Base-by-base conservation (phyloP, 2,797 vertebrate species). In the Danio aesculapii region DNA sequence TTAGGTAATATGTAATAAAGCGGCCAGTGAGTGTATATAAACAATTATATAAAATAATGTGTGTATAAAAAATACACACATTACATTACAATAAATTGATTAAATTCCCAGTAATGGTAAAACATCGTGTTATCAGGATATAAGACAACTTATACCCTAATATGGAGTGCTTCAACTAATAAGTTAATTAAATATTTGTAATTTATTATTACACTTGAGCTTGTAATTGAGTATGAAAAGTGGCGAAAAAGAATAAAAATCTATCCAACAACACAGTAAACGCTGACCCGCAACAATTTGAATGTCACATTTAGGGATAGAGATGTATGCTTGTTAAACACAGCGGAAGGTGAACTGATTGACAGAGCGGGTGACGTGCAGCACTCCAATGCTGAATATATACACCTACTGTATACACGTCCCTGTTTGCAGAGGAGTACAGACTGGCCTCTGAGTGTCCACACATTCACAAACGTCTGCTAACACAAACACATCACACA, bases 351-450 rank as follows among this genome's bases (percentile, higher is more conserved):
- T 46, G 49, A 50, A 46, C 19, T 64, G 57, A 64, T 44, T 17
- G 21, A 46, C 49, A 14, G 79, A 59, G n/a, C 59, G 19, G 39
- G 12, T 75, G 67, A 30, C 8, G 71, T 52, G 14, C n/a, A 75
- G 64, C 52, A 44, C 53, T 49, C 52, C 14, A 50, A 67, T n/a
- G 77, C 30, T 30, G 30, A 30, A 30, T 30, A 30, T 30, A 30
- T 30, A 30, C 30, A 30, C 30, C 1, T 30, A 30, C 30, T 3
- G 3, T 30, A 30, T 30, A 77, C 52, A 52, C 6, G 9, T 58
- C 19, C 58, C 19, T 68, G 75, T 77, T 68, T 59, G 63, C 64
- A 77, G 47, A 47, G 30, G 10, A 62, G 47, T 17, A 66, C 44
- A 76, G n/a, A 12, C 19, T 44, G 59, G 39, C 16, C 47, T 73